phyloP scores from a whole-genome alignment of 2,113 vertebrate genomes.

The Terrapene triunguis region DNA sequence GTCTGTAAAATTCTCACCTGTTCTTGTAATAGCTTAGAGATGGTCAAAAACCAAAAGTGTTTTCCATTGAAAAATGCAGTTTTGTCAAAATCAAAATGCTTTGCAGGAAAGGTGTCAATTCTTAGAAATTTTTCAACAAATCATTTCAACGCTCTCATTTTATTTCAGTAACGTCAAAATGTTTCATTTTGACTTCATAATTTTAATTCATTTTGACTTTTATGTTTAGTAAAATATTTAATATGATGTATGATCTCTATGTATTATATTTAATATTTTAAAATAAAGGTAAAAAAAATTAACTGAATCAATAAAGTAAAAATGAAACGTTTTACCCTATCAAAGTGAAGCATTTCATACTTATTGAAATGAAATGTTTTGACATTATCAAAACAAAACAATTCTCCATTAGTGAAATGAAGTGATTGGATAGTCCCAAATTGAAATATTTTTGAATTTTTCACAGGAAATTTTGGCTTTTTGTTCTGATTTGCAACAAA shows the following conservation, averaged over 20 bases:
- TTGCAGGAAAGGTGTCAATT: not conserved
- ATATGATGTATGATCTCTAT: not conserved
- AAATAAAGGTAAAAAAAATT: not conserved
- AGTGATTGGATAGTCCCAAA: not conserved
- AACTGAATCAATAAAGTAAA: not conserved
- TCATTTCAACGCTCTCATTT: not conserved
- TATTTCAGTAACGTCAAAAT: not conserved
- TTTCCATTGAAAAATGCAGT: not conserved
- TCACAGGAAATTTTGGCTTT: not conserved
- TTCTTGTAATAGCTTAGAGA: not conserved
- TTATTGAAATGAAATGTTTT: not conserved
- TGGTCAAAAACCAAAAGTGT: not conserved
- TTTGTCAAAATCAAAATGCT: not conserved
- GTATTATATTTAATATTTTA: not conserved
- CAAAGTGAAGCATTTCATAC: not conserved
- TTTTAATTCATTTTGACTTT: not conserved
- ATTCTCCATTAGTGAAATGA: not conserved
- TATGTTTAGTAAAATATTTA: too few relatives aligned
- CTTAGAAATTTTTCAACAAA: not conserved
- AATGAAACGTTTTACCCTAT: not conserved
- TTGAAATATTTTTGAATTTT: fast-evolving
- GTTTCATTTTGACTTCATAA: not conserved
- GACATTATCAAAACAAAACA: constrained; percentile 12
- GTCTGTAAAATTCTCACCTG: not conserved
- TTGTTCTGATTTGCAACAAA: not conserved